Base-by-base conservation (phyloP, 2,888 invertebrate species). In the Ectobius pallidus region DNA sequence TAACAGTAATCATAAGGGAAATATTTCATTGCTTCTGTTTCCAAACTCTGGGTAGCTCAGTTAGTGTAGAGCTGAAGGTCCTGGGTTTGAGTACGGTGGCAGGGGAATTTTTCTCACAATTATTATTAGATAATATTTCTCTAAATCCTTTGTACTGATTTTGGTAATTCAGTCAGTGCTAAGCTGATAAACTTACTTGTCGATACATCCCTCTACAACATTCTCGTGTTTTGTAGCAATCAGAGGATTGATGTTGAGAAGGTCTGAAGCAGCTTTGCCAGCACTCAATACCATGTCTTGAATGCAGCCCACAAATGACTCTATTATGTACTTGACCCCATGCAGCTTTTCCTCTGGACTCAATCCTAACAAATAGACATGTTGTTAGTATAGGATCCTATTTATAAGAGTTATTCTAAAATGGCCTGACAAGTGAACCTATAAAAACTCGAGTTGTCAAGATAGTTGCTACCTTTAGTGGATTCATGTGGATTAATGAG, bases 281-380 rank as follows among this genome's bases (percentile, higher is more conserved):
- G 94, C 93, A 82, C 93, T 92, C 30, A 95, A 84, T 7, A 93
- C 91, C 84, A 96, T 92, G 79, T 95, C 92, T 79, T 93, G 91
- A 78, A 96, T 94, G 81, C 96, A 96, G 2, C 96, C 96, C 32
- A 95, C 94, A 82, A 96, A 96, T 7, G 95, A 95, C 84, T 95
- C 95, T 78, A 95, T 95, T 74, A 95, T 94, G 82, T 95, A 96
- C 84, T 95, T 95, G 0, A 95, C 94, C 71, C 95, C 95, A 81
- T 95, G 93, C 30, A 94, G 86, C 81, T 92, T 90, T 82, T 95
- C 95, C 83, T 94, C 94, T 0, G 94, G 94, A 79, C 95, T 95
- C 76, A 95, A 85, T 79, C 94, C 93, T 92, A 80, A 18, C 25
- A 34, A 6, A 65, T 25, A 11, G 32, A 49, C 58, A 58, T 4